Percentiles rank a stretch among this genome's conserved stretches.
phyloP scores from a whole-genome alignment of 2,113 vertebrate genomes.

The Callipepla californica region DNA sequence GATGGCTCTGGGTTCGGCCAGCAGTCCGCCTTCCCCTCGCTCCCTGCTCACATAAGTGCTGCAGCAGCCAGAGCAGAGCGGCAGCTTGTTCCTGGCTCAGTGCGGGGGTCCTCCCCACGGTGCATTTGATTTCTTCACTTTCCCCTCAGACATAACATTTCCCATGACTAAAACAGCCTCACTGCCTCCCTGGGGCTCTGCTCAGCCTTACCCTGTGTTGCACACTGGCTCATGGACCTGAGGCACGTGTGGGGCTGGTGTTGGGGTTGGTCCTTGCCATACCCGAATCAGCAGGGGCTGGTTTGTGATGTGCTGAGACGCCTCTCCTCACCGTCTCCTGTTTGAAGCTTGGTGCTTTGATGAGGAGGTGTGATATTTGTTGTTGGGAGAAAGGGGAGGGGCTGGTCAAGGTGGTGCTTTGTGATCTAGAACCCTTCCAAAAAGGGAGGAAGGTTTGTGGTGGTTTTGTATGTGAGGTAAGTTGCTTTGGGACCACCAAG shows the following conservation, averaged over 20 bases:
- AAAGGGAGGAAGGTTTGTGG: not conserved
- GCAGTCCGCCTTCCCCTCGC: not conserved
- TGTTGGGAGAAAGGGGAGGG: not conserved
- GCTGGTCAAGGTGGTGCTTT: not conserved
- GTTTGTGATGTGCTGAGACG: not conserved
- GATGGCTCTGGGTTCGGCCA: not conserved
- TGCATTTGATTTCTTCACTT: slow-evolving; percentile 33
- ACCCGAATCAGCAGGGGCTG: not conserved
- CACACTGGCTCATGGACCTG: not conserved
- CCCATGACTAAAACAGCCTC: not conserved
- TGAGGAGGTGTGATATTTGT: not conserved
- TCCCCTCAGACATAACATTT: not conserved
- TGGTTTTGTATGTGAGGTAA: not conserved
- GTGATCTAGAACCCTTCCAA: not conserved
- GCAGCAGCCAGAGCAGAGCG: slow-evolving; percentile 6
- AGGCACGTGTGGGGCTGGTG: not conserved
- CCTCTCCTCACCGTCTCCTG: not conserved
- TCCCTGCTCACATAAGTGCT: slow-evolving; percentile 20
- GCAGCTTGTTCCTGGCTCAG: slow-evolving; percentile 31
- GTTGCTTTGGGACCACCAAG: not conserved
- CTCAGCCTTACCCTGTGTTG: not conserved
- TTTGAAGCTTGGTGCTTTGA: not conserved
- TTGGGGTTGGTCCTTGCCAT: not conserved
- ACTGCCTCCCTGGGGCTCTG: not conserved
- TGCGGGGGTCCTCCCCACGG: not conserved